phyloP scores from a whole-genome alignment of 2,113 vertebrate genomes.

The Nymphicus hollandicus region DNA sequence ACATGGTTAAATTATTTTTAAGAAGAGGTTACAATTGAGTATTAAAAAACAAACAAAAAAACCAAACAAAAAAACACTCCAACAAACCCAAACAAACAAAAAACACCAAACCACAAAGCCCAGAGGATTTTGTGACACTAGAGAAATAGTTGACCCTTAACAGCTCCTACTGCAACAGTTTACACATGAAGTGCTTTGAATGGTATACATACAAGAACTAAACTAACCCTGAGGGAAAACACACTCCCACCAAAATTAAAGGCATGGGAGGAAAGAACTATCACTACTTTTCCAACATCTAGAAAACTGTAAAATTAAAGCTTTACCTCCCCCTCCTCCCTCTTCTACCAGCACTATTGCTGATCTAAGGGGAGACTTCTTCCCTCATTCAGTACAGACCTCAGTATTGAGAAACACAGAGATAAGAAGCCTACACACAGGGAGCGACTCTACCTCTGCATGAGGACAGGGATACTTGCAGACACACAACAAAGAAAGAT shows the following conservation, averaged over 20 bases:
- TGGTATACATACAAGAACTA: neutral
- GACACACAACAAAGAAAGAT: fast-evolving
- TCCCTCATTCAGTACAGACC: neutral
- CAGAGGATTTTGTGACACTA: neutral
- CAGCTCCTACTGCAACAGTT: neutral
- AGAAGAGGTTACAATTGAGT: neutral
- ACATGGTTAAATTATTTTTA: neutral
- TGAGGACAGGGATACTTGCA: neutral
- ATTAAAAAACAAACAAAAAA: neutral
- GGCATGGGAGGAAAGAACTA: neutral
- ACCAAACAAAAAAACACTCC: no score
- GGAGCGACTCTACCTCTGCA: neutral
- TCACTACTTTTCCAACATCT: neutral
- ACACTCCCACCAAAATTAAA: neutral
- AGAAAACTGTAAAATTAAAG: neutral
- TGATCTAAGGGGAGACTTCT: neutral
- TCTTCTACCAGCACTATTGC: neutral
- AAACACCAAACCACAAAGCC: neutral
- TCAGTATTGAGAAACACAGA: fast-evolving
- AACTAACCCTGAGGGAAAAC: neutral
- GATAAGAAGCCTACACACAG: neutral
- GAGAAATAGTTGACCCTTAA: neutral
- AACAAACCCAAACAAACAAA: neutral
- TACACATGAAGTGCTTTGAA: neutral
- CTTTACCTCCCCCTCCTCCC: neutral